Evolutionary conservation across 2,113 vertebrate genomes (phyloP).

Genomic region (Petaurus breviceps): DNA sequence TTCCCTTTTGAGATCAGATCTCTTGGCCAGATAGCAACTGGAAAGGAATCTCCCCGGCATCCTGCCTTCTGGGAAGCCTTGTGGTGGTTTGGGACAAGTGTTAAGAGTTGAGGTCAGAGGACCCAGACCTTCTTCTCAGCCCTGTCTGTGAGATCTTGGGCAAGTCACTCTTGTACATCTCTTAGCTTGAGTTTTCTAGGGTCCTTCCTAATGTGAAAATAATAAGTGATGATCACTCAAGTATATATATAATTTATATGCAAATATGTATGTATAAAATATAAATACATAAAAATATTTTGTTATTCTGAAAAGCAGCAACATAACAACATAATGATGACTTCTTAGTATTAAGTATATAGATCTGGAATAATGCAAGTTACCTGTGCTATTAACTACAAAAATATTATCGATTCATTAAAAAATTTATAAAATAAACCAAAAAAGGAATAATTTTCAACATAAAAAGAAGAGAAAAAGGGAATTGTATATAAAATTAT

Average conservation of each 20-base stretch:
- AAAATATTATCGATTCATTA: constrained; percentile 49
- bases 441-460: constrained; percentile 30
- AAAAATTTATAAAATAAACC: constrained; percentile 24
- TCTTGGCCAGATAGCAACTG: background rate
- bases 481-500: background rate
- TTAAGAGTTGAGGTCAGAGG: background rate
- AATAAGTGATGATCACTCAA: background rate
- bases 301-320: background rate
- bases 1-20: background rate
- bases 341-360: constrained; percentile 18
- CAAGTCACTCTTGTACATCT: background rate
- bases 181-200: background rate
- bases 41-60: background rate
- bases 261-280: background rate
- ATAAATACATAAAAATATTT: background rate
- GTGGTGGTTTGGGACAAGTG: background rate
- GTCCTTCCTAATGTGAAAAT: background rate
- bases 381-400: constrained; percentile 24
- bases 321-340: background rate
- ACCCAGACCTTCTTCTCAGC: rapidly evolving
- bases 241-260: background rate
- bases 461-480: background rate
- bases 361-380: constrained; percentile 26
- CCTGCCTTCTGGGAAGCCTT: background rate
- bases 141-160: background rate